phyloP scores from a whole-genome alignment of 2,888 invertebrate genomes.

The Lithophane socia region DNA sequence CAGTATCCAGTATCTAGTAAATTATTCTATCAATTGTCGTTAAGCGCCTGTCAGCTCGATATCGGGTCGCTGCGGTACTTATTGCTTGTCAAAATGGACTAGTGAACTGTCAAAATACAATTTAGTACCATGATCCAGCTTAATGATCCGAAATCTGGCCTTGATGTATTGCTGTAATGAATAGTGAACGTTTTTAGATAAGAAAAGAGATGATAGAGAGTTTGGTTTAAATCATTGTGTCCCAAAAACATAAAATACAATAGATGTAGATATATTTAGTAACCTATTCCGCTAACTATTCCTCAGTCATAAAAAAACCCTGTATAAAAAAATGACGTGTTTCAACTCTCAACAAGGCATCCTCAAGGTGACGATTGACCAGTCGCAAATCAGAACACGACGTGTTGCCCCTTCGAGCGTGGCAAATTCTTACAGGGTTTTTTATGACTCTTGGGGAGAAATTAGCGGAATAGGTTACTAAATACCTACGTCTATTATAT shows the following conservation, averaged over 20 bases:
- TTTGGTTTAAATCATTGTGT: background rate
- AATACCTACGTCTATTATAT: no score
- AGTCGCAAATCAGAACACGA: no score
- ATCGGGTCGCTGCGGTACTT: slow-evolving; percentile 50
- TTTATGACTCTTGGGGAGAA: no score
- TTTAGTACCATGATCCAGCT: slow-evolving; percentile 54
- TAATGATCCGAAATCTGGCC: slow-evolving; percentile 55
- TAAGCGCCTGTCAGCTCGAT: slow-evolving; percentile 57
- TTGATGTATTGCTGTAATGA: slow-evolving; percentile 36
- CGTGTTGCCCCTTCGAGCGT: no score
- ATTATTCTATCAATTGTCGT: slow-evolving; percentile 59
- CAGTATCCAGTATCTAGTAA: slow-evolving; percentile 47
- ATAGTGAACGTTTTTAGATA: slow-evolving; percentile 10
- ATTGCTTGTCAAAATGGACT: slow-evolving; percentile 50
- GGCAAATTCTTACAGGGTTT: no score
- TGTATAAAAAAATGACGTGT: no score
- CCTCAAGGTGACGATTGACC: no score
- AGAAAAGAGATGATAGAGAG: background rate
- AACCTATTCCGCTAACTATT: no score
- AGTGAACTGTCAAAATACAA: slow-evolving; percentile 58
- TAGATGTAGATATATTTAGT: no score
- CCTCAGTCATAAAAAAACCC: no score
- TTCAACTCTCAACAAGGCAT: no score
- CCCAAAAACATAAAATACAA: background rate
- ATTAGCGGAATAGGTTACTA: no score